These are phyloP conservation scores for Stenolophus ochropezus DNA, from an alignment of 2,888 invertebrate species.

Conservation along the genomic window DNA sequence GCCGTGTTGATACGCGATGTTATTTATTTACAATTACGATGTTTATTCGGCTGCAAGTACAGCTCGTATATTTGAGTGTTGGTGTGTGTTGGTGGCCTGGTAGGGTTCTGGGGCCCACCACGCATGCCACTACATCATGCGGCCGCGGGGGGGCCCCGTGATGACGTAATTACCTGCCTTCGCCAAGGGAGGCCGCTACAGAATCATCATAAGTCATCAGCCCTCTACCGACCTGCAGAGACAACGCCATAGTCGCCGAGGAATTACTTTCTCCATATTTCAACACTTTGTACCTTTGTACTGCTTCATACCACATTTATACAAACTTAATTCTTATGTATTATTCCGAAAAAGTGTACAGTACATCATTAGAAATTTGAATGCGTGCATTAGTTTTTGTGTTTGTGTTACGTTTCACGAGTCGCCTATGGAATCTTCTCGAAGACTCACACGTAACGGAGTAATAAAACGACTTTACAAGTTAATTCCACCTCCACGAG, in stretches of 20 bases:
- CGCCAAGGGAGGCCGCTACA: constrained; percentile 68
- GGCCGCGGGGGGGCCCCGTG: constrained; percentile 65
- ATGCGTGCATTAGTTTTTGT: too few species aligned
- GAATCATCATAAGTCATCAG: constrained; percentile 70
- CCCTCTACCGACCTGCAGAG: constrained; percentile 57
- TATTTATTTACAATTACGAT: too few species aligned
- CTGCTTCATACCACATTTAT: too few species aligned
- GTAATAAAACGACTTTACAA: constrained; percentile 60
- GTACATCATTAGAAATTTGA: too few species aligned
- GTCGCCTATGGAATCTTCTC: background rate
- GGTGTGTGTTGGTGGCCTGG: constrained; percentile 41
- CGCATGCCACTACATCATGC: constrained; percentile 54
- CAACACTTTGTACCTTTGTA: too few species aligned
- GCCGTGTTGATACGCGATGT: too few species aligned
- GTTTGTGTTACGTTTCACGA: too few species aligned
- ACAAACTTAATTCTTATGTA: too few species aligned
- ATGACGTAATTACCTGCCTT: constrained; percentile 71
- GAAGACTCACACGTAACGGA: constrained; percentile 29
- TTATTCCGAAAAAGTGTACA: too few species aligned
- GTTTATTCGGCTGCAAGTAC: too few species aligned
- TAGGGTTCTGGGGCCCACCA: constrained; percentile 17
- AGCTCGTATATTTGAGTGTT: constrained; percentile 28
- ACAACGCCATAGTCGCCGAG: constrained; percentile 59
- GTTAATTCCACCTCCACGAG: constrained; percentile 45
- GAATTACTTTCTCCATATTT: too few species aligned